phyloP scores from a whole-genome alignment of 2,113 vertebrate genomes.

The Megaleporinus macrocephalus region DNA sequence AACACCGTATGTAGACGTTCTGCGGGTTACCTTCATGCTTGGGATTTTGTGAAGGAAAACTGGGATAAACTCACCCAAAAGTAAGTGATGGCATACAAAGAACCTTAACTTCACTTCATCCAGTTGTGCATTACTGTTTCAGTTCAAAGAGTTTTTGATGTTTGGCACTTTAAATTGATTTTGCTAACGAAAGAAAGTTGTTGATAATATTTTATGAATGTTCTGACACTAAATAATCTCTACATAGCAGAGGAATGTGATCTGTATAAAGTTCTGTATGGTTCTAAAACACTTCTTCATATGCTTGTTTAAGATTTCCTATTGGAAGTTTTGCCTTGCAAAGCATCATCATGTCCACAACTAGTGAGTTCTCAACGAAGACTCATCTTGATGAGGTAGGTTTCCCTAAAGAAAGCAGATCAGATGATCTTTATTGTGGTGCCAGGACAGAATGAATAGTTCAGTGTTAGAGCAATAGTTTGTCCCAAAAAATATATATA shows the following conservation, averaged over 20 bases:
- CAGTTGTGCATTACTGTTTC: no score
- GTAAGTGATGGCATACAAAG: slow-evolving; percentile 73
- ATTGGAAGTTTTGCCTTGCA: slow-evolving; percentile 88
- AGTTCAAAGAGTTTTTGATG: no score
- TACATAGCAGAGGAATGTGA: no score
- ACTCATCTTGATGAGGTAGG: slow-evolving; percentile 85
- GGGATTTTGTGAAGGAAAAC: slow-evolving; percentile 95
- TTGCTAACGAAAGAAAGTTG: no score
- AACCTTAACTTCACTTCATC: no score
- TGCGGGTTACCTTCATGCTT: slow-evolving; percentile 85
- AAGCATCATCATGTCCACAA: slow-evolving; percentile 82
- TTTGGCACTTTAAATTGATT: no score
- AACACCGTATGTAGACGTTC: slow-evolving; percentile 76
- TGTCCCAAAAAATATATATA: no score
- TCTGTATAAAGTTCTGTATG: not conserved
- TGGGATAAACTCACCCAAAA: slow-evolving; percentile 88
- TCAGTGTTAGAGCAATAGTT: not conserved
- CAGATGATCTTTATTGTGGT: not conserved
- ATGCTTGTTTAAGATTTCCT: slow-evolving; percentile 79
- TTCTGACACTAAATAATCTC: no score
- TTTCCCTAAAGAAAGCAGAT: slow-evolving; percentile 27
- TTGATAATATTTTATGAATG: no score
- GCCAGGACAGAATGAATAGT: not conserved
- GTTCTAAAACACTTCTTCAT: not conserved
- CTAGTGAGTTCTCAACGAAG: slow-evolving; percentile 88